Evolutionary conservation across 1,140 invertebrate genomes (phyloP).

Genomic region (Pristionchus pacificus): DNA sequence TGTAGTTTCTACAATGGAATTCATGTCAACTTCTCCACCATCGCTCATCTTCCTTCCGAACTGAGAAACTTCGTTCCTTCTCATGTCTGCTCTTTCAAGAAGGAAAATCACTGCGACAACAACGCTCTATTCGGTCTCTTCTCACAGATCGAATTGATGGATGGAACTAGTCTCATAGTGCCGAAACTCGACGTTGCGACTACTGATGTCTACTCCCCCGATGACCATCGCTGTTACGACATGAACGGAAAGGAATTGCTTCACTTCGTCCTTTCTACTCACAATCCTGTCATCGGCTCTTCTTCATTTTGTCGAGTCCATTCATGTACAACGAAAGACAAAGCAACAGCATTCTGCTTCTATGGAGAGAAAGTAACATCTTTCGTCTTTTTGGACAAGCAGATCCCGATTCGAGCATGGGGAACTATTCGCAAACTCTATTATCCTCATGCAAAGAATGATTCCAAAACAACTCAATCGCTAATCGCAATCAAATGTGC

Average conservation of each 20-base stretch:
- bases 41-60: background rate
- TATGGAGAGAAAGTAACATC: background rate
- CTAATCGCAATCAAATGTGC: no score
- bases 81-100: background rate
- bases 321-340: background rate
- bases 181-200: background rate
- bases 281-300: background rate
- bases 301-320: background rate
- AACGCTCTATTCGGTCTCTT: background rate
- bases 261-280: background rate
- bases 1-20: background rate
- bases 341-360: background rate
- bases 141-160: background rate
- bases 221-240: background rate
- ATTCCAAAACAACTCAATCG: no score
- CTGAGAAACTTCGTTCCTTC: background rate
- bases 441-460: background rate
- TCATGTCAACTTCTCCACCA: background rate
- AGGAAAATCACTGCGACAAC: background rate
- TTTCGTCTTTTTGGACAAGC: background rate
- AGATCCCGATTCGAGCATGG: background rate
- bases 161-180: background rate
- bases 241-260: background rate
- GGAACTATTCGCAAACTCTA: background rate
- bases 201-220: background rate